Base-by-base conservation (phyloP, 2,888 invertebrate genomes). In the Caenorhabditis sp. region DNA sequence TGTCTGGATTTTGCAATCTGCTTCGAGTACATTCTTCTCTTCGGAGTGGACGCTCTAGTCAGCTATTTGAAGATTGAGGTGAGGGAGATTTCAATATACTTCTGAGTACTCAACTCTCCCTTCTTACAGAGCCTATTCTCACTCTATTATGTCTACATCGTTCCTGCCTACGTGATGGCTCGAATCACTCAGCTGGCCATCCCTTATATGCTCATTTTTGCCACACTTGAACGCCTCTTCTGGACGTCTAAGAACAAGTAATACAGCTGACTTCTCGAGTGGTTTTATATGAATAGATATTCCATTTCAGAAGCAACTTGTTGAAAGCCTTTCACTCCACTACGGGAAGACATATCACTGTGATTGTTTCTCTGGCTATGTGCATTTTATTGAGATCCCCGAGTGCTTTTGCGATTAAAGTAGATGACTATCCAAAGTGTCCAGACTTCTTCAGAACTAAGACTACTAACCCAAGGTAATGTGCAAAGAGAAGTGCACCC, bases 161-260 rank as follows among this genome's bases (percentile, higher is more conserved):
- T 91, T 56, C 91, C 91, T n/a, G 89, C 90, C 1, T 91, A 86
- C 69, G 89, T 88, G 10, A 66, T 85, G 47, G 82, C 86, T n/a
- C 68, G 84, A 66, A 84, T 89, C 66, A 88, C 87, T 24, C 89
- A 89, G 84, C 79, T 91, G 26, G 90, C 90, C 41, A 91, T 91
- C 31, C 91, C 91, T 4, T 91, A 91, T 79, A 91, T 91, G 90
- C 88, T 91, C 59, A 91, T 91, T 41, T 91, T 91, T 61, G 91
- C 91, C 26, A 91, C 91, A 26, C 80, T 91, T 49, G 91, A 91
- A 79, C 86, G 91, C 70, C 84, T 90, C 16, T 88, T 90, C 44
- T 91, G 91, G 91, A 90, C 88, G 83, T 80, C 76, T 22, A 75
- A 80, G 61, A 84, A 80, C 59, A 80, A 80, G 83, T 80, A 63